phyloP scores from a whole-genome alignment of 2,113 vertebrate genomes.

The Caloenas nicobarica region DNA sequence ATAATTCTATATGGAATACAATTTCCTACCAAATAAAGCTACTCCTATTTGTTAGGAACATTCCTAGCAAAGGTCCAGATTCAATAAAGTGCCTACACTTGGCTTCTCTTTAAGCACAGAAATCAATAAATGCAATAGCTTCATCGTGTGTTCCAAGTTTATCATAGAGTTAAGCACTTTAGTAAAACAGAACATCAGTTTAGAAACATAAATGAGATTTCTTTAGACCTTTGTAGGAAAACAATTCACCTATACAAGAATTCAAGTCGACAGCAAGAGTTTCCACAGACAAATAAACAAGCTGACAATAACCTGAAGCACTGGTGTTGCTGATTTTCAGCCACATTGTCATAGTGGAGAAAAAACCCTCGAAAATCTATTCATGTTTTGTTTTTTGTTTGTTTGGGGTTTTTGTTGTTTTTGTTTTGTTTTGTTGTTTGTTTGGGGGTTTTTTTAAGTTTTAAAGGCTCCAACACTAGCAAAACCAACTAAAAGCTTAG shows the following conservation, averaged over 20 bases:
- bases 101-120: slow-evolving; percentile 1
- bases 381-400: background rate
- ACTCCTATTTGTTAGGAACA: background rate
- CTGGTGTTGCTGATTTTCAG: slow-evolving; percentile 37
- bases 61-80: background rate
- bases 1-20: background rate
- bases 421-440: too few species aligned
- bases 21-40: background rate
- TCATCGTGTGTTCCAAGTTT: background rate
- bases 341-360: background rate
- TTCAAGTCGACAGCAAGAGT: slow-evolving; percentile 39
- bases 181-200: slow-evolving; percentile 10
- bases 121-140: slow-evolving; percentile 30
- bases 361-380: background rate
- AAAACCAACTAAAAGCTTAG: background rate
- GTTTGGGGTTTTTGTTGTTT: too few species aligned
- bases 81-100: background rate
- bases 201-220: slow-evolving; percentile 48
- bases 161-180: slow-evolving; percentile 4
- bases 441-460: background rate
- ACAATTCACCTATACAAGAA: slow-evolving; percentile 42
- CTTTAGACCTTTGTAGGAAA: slow-evolving; percentile 27
- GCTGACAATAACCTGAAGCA: slow-evolving; percentile 57
- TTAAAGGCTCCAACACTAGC: background rate
- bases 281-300: slow-evolving; percentile 48